These are phyloP conservation scores for Folsomia candida DNA, from an alignment of 2,888 invertebrate species.

Conservation along the genomic window DNA sequence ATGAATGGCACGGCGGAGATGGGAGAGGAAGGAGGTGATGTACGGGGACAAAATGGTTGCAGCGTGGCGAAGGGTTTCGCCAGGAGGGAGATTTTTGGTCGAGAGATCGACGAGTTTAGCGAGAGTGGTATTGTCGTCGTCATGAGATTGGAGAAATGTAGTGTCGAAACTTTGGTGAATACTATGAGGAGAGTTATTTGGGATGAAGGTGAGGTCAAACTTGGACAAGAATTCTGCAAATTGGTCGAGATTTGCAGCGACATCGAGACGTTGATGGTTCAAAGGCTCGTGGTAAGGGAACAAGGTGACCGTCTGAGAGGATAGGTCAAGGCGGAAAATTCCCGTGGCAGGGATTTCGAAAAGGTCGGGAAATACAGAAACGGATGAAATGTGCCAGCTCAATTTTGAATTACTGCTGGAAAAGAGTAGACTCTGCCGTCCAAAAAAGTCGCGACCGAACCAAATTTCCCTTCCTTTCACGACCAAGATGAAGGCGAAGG, in stretches of 20 bases:
- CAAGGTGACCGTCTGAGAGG: background rate
- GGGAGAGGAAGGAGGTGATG: constrained; percentile 50
- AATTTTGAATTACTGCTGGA: constrained; percentile 36
- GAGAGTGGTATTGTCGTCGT: background rate
- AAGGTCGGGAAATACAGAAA: constrained; percentile 40
- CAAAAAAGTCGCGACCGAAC: constrained; percentile 81
- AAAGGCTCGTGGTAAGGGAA: background rate
- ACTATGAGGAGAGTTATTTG: background rate
- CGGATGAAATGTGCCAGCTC: constrained; percentile 52
- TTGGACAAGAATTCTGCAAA: background rate
- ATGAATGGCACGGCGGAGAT: constrained; percentile 52
- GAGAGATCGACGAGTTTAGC: background rate
- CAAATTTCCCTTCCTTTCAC: constrained; percentile 64
- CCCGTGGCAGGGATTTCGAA: constrained; percentile 55
- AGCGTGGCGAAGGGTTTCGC: constrained; percentile 17
- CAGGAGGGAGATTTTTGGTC: background rate
- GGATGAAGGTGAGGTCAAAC: background rate
- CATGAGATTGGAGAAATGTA: background rate
- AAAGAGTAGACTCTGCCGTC: constrained; percentile 76
- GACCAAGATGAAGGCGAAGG: constrained; percentile 78
- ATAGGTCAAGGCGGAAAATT: constrained; percentile 53
- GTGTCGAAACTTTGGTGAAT: background rate
- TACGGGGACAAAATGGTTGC: constrained; percentile 11
- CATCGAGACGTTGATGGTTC: background rate
- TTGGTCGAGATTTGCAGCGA: background rate